A percentile compares a stretch with the other conserved stretches of the same genome.
Conservation (phyloP, 2,888 invertebrate genomes). For the Parasteatoda lunata region DNA sequence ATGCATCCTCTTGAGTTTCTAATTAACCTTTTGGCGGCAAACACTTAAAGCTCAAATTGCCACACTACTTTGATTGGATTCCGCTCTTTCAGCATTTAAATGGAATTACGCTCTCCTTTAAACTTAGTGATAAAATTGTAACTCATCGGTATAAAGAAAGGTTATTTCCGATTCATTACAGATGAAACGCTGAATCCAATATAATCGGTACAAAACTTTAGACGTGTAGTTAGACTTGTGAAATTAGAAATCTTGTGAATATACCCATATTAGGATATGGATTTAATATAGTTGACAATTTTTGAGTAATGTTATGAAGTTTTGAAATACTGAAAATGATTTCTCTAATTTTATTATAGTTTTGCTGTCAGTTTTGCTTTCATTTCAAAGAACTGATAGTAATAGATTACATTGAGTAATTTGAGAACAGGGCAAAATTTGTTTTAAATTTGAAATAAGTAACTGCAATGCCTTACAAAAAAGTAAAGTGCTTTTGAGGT, state of each 20-base stretch:
- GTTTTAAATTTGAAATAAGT: no score
- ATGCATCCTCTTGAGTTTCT: conserved; percentile 52
- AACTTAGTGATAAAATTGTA: conserved; percentile 10
- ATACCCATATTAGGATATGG: no score
- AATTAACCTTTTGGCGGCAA: conserved; percentile 49
- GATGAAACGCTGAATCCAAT: background rate
- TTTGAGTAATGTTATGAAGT: background rate
- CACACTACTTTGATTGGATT: conserved; percentile 42
- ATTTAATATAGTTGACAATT: no score
- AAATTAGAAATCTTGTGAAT: no score
- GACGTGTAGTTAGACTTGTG: background rate
- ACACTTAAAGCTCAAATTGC: conserved; percentile 53
- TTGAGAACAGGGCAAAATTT: no score
- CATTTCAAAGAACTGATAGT: no score
- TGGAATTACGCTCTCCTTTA: conserved; percentile 7
- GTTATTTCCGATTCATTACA: background rate
- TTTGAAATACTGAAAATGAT: background rate
- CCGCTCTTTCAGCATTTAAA: conserved; percentile 29
- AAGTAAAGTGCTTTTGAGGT: no score
- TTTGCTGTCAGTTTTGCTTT: no score
- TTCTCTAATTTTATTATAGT: background rate
- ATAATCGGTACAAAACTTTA: background rate
- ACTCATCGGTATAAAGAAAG: conserved; percentile 8
- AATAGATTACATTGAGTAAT: no score
- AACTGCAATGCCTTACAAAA: no score